Evolutionary conservation across 1,140 invertebrate species (phyloP), one percentile per base, ranked within the genome.

Genomic region (Leptinotarsa texana): DNA sequence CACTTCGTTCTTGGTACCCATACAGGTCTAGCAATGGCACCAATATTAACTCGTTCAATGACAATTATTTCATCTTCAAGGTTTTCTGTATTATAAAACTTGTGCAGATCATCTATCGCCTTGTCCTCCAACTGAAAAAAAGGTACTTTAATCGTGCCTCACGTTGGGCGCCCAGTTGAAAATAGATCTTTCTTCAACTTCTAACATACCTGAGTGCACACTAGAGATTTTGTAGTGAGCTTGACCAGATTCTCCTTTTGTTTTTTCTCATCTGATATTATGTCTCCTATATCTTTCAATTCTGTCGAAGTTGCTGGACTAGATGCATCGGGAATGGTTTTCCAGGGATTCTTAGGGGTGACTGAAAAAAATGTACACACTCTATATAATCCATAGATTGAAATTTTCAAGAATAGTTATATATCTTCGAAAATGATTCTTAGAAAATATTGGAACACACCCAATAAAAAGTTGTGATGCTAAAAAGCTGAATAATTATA

Each of bases 81-180:
- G 76, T 89, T 86, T 63, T 87, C 83, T 6, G 88, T 86, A 79
- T 89, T 89, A 82, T 93, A 93, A 80, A 91, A 90, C 69, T 86
- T 86, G 61, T 89, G 84, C 63, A 93, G 83, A 73, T 93, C 91
- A 76, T 91, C 89, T 75, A 93, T 92, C 1, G 92, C 92, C 85
- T 90, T 88, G 80, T 93, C 92, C 88, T 93, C 92, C 69, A 92
- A 87, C 91, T 93, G 67, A 72, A 83, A 13, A 70, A 63, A 62
- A 57, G 13, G 4, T 57, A 57, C 4, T 18, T 57, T 4, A 57
- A n/a, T 57, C n/a, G 51, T 4, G 17, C 13, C 51, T 8, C 51
- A n/a, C 51, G 51, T 57, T 57, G 51, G 51, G 51, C 15, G 51
- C 22, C 21, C 0, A 69, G 22, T 15, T 11, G 33, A 22, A 22